Base-by-base conservation (phyloP, 2,888 invertebrate species). In the Opisthograptis luteolata region DNA sequence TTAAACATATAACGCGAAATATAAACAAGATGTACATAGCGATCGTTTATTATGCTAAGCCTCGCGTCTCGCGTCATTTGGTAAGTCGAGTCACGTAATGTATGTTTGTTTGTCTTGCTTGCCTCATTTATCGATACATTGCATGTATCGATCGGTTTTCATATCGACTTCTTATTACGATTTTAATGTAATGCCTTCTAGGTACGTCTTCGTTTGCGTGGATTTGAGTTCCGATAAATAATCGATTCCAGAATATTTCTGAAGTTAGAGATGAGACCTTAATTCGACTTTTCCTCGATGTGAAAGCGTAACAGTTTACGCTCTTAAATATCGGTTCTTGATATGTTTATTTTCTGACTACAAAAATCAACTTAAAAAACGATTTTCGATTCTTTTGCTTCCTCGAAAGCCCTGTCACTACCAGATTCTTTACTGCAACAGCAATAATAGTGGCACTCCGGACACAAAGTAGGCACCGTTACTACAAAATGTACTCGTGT, bases 81-180 rank as follows among this genome's bases (percentile, higher is more conserved):
- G 89, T 90, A 86, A 87, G 81, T 78, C 86, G 81, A 87, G 87
- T 86, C 88, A 88, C 89, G 87, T 87, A 58, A 74, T 76, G 72
- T 79, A 68, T 78, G 78, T 83, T 74, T 81, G 74, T 83, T 77
- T 78, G 79, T 79, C 70, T 76, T 73, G 66, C 70, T 75, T 73
- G 67, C 70, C 66, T 71, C 70, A 68, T 73, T 60, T 66, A 59
- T 74, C 73, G 77, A 78, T 80, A 79, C 77, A 81, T 78, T 77
- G 75, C 73, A 73, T 79, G 77, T 70, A 76, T 61, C 72, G 28
- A 44, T 39, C 10, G 36, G 64, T 70, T 75, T 75, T 70, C 74
- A 78, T 79, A 75, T 78, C 71, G 71, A 74, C 73, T 80, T 79
- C 81, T 81, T 80, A 82, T 79, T 77, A 79, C 76, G 66, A 63